Evolutionary conservation across 2,888 invertebrate genomes (phyloP).

Genomic region (Teleiodes luculella): DNA sequence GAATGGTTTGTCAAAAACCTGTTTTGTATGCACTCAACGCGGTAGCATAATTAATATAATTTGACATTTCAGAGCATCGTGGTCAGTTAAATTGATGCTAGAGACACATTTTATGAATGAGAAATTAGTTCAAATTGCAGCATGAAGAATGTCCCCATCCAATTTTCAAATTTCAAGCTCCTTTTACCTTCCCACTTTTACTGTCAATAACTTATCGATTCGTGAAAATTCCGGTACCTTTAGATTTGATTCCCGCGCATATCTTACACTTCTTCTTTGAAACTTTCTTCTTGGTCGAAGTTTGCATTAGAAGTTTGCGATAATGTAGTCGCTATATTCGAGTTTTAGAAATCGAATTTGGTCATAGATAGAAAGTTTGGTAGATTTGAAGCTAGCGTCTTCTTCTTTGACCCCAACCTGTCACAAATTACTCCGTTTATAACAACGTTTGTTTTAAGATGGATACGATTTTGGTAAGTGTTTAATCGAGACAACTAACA

Average conservation of each 20-base stretch:
- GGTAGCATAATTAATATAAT: constrained; percentile 24
- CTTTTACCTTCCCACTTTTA: constrained; percentile 48
- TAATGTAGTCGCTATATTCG: constrained; percentile 72
- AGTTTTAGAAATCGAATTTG: constrained; percentile 70
- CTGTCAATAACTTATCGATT: constrained; percentile 61
- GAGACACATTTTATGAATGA: constrained; percentile 52
- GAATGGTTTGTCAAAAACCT: constrained; percentile 31
- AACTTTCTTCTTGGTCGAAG: constrained; percentile 70
- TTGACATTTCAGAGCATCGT: constrained; percentile 15
- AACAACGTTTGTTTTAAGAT: constrained; percentile 44
- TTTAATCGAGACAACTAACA: not conserved
- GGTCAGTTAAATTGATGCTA: constrained; percentile 23
- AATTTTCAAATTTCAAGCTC: constrained; percentile 28
- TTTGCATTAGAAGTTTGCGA: constrained; percentile 73
- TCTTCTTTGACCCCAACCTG: constrained; percentile 59
- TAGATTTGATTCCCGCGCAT: constrained; percentile 70
- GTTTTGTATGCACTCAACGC: constrained; percentile 32
- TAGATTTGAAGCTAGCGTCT: constrained; percentile 74
- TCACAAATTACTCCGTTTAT: constrained; percentile 52
- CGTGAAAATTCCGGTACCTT: constrained; percentile 73
- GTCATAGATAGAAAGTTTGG: constrained; percentile 65
- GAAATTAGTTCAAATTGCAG: constrained; percentile 49
- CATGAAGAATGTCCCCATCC: constrained; percentile 61
- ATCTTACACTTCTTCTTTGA: constrained; percentile 68
- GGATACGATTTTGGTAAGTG: constrained; percentile 44